Evolutionary conservation across 2,888 invertebrate genomes (phyloP), one percentile per base, ranked within the genome.

Genomic region (Argyresthia albistria): DNA sequence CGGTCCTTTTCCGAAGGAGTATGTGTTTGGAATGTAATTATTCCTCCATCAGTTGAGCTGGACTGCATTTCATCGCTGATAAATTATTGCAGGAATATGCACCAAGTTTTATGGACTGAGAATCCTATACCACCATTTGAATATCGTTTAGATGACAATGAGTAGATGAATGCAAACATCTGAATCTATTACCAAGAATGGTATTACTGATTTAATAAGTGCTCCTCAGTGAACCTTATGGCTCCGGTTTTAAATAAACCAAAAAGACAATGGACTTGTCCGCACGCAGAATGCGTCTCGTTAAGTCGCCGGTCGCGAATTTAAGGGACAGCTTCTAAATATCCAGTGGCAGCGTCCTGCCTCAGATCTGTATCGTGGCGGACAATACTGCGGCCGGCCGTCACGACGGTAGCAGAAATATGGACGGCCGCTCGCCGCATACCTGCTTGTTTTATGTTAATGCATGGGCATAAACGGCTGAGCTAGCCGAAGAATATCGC

Each of bases 311-410:
- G 65, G 68, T 64, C 61, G 67, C 76, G 76, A 73, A 80, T 83
- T 83, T 82, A 81, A 82, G 79, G 73, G 80, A 80, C 80, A 76
- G 78, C 76, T 82, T 82, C 84, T 86, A 86, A 84, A 82, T 82
- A 80, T 79, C 80, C 78, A 76, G 73, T 68, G 73, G 76, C 76
- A 70, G 74, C 65, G 72, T 51, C 76, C 73, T 76, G 80, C 69
- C 70, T 62, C 66, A 76, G 82, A 86, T 87, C 80, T 67, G 82
- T 86, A 87, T 87, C 86, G 78, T 72, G 69, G 43, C 73, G 80
- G 80, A 83, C 84, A 83, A 82, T 82, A 80, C 80, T 80, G 80
- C 69, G 67, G 67, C 70, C 70, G 69, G 57, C 58, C 84, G 80
- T 83, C 84, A 83, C 84, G 86, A 77, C 76, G 76, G 71, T 70